Conservation (phyloP, 2,113 vertebrate genomes). For the Amblyornis subalaris region DNA sequence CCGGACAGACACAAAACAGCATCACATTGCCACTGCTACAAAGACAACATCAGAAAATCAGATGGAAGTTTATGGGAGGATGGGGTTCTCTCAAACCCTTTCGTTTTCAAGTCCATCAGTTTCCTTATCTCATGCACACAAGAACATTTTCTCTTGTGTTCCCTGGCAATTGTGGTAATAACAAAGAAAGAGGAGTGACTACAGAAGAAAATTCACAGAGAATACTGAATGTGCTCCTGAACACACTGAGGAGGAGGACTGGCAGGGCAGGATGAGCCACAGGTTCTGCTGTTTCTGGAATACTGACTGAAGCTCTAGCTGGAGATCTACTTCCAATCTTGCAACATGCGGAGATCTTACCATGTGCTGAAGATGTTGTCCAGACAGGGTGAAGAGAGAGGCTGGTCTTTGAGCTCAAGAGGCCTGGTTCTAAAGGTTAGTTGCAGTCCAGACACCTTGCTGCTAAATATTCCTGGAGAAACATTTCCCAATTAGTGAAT, state of each 20-base stretch:
- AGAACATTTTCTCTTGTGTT: not conserved
- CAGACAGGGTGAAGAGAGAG: not conserved
- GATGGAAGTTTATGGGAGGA: not conserved
- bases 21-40: not conserved
- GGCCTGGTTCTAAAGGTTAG: not conserved
- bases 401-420: not conserved
- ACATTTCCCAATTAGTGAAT: not conserved
- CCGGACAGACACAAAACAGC: rapidly evolving
- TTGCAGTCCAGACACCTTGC: not conserved
- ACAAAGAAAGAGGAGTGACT: not conserved
- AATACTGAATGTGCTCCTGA: not conserved
- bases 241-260: not conserved
- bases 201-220: not conserved
- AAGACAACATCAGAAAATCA: not conserved
- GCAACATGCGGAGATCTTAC: rapidly evolving
- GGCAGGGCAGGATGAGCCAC: not conserved
- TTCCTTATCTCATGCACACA: not conserved
- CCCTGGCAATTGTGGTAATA: not conserved
- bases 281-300: not conserved
- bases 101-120: not conserved
- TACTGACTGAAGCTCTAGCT: not conserved
- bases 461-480: not conserved
- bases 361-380: not conserved
- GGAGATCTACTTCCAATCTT: not conserved
- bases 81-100: not conserved